Conservation (phyloP, 2,888 invertebrate genomes). For the Philereme vetulata region DNA sequence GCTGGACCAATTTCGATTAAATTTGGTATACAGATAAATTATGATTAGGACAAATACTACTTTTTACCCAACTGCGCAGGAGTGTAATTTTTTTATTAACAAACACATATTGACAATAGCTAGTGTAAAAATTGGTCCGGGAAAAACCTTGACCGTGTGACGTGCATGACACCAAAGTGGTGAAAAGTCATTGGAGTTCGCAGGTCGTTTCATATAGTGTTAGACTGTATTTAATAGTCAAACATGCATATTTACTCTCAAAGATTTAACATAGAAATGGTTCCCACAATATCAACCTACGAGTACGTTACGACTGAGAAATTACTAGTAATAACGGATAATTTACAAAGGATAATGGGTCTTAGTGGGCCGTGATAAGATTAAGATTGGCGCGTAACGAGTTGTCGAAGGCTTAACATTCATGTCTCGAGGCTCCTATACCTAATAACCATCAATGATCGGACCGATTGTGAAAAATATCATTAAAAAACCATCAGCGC, state of each 20-base stretch:
- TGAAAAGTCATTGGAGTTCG: too few relatives aligned
- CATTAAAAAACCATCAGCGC: conserved; percentile 84
- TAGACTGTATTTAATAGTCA: conserved; percentile 1
- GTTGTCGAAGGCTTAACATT: conserved; percentile 55
- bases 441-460: conserved; percentile 83
- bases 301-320: conserved; percentile 40
- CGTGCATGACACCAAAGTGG: too few relatives aligned
- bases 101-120: too few relatives aligned
- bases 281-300: conserved; percentile 38
- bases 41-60: too few relatives aligned
- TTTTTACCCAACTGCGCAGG: too few relatives aligned
- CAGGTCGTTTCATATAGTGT: too few relatives aligned
- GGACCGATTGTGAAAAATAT: conserved; percentile 83
- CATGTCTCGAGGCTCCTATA: conserved; percentile 76
- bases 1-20: too few relatives aligned
- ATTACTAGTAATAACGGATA: conserved; percentile 48
- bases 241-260: conserved; percentile 21
- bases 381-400: conserved; percentile 45
- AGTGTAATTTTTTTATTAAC: too few relatives aligned
- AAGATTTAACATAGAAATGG: conserved; percentile 19
- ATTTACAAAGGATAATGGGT: conserved; percentile 40
- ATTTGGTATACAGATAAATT: too few relatives aligned
- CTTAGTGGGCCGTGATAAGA: conserved; percentile 45
- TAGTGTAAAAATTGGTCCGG: too few relatives aligned
- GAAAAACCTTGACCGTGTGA: too few relatives aligned